Evolutionary conservation across 2,113 vertebrate genomes (phyloP).

Genomic region (Podocnemis expansa): DNA sequence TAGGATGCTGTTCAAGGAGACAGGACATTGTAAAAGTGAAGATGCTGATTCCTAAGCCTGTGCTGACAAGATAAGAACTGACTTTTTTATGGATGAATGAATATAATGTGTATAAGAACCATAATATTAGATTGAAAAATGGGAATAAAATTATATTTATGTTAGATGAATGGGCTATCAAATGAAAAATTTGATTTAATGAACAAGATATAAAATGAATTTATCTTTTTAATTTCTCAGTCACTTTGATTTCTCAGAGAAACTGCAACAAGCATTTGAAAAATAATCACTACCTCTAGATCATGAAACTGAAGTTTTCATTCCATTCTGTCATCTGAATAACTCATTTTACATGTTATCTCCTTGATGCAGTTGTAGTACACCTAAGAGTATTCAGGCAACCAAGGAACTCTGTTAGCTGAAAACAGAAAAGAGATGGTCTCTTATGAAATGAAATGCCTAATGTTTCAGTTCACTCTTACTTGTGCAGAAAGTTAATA

Average conservation of each 20-base stretch:
- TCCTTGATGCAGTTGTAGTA: not conserved
- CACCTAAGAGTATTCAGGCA: slow-evolving; percentile 10
- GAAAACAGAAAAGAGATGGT: not conserved
- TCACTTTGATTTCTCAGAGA: slow-evolving; percentile 14
- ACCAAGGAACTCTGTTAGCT: slow-evolving; percentile 41
- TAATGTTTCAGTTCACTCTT: slow-evolving; percentile 29
- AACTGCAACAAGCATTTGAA: slow-evolving; percentile 48
- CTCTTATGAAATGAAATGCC: not conserved
- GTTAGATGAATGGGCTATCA: not conserved
- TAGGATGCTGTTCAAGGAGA: slow-evolving; percentile 44
- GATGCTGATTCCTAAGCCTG: not conserved
- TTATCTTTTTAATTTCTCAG: slow-evolving; percentile 48
- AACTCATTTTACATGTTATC: slow-evolving; percentile 20
- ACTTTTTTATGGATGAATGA: not conserved
- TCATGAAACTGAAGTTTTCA: slow-evolving; percentile 50
- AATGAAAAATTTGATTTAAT: slow-evolving; percentile 14
- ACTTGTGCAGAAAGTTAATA: slow-evolving; percentile 14
- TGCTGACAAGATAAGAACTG: not conserved
- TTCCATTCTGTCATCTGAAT: slow-evolving; percentile 1
- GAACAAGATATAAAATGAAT: slow-evolving; percentile 28
- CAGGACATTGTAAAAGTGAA: slow-evolving; percentile 3
- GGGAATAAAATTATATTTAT: not conserved
- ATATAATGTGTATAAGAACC: not conserved
- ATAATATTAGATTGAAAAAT: not conserved
- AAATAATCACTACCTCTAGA: slow-evolving; percentile 17